phyloP scores from a whole-genome alignment of 2,113 vertebrate species.

The Steatornis caripensis region DNA sequence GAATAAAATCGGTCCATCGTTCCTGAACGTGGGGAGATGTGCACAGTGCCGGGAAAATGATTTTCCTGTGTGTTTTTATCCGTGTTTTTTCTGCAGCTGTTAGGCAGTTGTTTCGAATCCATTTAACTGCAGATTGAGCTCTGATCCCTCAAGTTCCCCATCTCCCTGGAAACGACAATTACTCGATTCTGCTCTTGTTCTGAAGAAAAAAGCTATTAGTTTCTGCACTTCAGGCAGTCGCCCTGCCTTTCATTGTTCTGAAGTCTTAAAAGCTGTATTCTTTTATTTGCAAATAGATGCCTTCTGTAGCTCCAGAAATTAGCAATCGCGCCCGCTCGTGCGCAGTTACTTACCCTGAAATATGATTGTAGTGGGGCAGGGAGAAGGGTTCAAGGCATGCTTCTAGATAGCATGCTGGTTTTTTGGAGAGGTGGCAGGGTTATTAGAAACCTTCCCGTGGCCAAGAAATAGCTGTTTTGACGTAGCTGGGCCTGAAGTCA shows the following conservation, averaged over 20 bases:
- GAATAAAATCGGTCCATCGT: neutral
- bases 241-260: conserved; percentile 49
- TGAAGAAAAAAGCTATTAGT: conserved; percentile 73
- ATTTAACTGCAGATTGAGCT: conserved; percentile 80
- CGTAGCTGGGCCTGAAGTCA: neutral
- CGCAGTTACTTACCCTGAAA: neutral
- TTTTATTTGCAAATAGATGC: conserved; percentile 35
- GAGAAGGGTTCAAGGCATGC: neutral
- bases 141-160: conserved; percentile 69
- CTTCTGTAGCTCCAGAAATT: conserved; percentile 25
- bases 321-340: neutral
- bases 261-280: conserved; percentile 36
- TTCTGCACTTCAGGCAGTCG: conserved; percentile 56
- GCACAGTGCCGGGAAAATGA: conserved; percentile 12
- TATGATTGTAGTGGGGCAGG: neutral
- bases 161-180: conserved; percentile 76
- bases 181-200: conserved; percentile 67
- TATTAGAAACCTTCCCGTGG: neutral
- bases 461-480: neutral
- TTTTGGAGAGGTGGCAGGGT: neutral
- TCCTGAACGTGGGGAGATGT: neutral
- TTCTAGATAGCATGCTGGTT: neutral
- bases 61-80: conserved; percentile 63
- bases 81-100: conserved; percentile 46
- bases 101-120: conserved; percentile 74